Conservation (phyloP, 2,888 invertebrate species). For the Drosophila borborema region DNA sequence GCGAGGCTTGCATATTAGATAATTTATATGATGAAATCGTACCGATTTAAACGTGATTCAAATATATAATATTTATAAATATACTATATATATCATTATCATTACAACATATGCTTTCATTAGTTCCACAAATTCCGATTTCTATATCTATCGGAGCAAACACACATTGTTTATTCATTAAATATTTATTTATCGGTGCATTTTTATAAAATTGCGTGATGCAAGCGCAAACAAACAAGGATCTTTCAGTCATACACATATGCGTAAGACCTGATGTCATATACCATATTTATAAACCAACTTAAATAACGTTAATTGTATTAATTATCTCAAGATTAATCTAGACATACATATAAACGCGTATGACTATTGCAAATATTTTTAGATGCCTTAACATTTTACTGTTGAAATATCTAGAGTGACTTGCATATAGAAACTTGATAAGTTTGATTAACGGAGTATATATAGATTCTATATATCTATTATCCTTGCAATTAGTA, state of each 20-base stretch:
- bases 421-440: neutral
- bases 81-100: neutral
- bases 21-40: constrained; percentile 5
- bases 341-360: neutral
- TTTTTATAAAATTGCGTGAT: neutral
- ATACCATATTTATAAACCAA: neutral
- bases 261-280: neutral
- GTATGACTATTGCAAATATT: neutral
- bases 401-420: neutral
- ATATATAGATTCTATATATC: neutral
- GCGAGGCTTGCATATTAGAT: neutral
- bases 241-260: constrained; percentile 4
- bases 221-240: constrained; percentile 9
- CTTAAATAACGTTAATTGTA: neutral
- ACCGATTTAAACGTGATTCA: neutral
- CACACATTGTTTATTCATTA: neutral
- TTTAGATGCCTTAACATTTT: neutral
- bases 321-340: constrained; percentile 12
- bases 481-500: neutral
- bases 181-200: neutral
- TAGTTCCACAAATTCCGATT: neutral
- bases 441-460: neutral
- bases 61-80: neutral
- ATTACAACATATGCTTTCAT: neutral
- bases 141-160: neutral